Conservation (phyloP, 2,888 invertebrate species). For the Gnatocerus cornutus region DNA sequence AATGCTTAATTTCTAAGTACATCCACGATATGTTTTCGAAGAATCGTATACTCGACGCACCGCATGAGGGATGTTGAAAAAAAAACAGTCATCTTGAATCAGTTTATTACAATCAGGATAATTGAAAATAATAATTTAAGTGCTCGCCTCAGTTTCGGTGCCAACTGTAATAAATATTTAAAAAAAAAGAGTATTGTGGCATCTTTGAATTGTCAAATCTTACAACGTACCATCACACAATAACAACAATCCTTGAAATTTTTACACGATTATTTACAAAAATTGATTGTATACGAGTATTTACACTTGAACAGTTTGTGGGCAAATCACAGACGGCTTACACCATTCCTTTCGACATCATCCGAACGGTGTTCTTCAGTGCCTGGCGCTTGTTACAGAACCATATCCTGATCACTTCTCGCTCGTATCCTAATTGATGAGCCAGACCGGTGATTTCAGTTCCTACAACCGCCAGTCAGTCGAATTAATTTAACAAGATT, state of each 20-base stretch:
- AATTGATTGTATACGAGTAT: conserved; percentile 46
- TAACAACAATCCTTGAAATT: conserved; percentile 38
- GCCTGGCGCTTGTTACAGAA: conserved; percentile 92
- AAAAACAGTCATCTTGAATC: conserved; percentile 42
- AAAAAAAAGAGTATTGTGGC: conserved; percentile 41
- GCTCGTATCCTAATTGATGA: conserved; percentile 95
- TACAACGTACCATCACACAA: conserved; percentile 45
- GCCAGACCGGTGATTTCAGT: conserved; percentile 97
- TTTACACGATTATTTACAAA: conserved; percentile 51
- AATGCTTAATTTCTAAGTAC: conserved; percentile 1
- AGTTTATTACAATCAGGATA: conserved; percentile 43
- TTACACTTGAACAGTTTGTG: conserved; percentile 46
- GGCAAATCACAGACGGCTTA: conserved; percentile 68
- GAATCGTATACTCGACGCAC: conserved; percentile 21
- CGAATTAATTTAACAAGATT: too few species aligned
- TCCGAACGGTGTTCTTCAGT: conserved; percentile 96
- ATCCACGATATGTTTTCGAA: neutral
- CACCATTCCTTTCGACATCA: conserved; percentile 93
- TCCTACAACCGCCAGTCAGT: too few species aligned
- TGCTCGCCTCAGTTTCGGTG: conserved; percentile 36
- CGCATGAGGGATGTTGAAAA: conserved; percentile 25
- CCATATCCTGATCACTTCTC: conserved; percentile 98
- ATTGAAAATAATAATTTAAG: conserved; percentile 46
- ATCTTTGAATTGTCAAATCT: conserved; percentile 31
- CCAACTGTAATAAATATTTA: conserved; percentile 27